Evolutionary conservation across 2,888 invertebrate species (phyloP), one percentile per base, ranked within the genome.

Genomic region (Sturmia bella): DNA sequence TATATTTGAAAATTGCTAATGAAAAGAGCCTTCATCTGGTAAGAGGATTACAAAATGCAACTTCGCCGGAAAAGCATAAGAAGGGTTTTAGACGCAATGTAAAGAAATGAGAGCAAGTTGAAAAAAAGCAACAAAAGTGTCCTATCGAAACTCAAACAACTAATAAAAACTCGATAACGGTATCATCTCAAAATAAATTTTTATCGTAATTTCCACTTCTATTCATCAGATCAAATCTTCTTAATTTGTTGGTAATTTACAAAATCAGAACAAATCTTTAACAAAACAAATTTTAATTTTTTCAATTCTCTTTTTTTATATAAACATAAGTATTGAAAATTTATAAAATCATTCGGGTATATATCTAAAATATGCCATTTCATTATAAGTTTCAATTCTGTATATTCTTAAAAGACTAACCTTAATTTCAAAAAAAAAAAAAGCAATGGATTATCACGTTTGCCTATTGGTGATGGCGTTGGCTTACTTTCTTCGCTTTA

Each of bases 401-500:
- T 59, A 56, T 59, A 43, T 50, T 54, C 37, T 59, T 56, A 70
- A 66, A 74, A 32, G 32, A 61, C 37, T 73, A 56, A 63, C 68
- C 37, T 61, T 68, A 50, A 19, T 70, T 66, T 80, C n/a, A n/a
- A 70, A 80, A 32, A 15, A n/a, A 63, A 48, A 56, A 70, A 76
- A 74, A 75, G 73, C 63, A 66, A 48, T 80, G 82, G 75, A 80
- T 64, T 80, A 70, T 21, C 45, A 52, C 64, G 48, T 41, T 17
- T 52, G 39, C 21, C 80, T 82, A 83, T 80, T 85, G 84, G 84
- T 43, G 70, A 27, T 54, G 81, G 80, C 84, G 84, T 83, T 84
- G 83, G 84, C 85, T 85, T 85, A 85, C 86, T 85, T 85, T 85
- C 79, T 70, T 41, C 79, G 56, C 15, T 75, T 66, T 52, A 83